Evolutionary conservation across 2,113 vertebrate genomes (phyloP).

Genomic region (Monopterus albus): DNA sequence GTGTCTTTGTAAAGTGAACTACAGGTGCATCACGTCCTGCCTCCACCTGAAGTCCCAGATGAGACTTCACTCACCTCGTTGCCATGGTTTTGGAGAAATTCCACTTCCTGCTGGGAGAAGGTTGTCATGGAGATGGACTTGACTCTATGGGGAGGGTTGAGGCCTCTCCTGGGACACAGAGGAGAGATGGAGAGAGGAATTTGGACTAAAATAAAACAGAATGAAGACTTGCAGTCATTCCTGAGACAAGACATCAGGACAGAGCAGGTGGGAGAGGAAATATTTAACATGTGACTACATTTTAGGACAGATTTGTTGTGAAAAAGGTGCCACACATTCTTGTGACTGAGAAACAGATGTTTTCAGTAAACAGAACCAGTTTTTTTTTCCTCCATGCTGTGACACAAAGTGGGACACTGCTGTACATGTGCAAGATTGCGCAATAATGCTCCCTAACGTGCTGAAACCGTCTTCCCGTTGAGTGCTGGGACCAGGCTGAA

Average conservation of each 20-base stretch:
- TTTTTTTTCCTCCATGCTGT: conserved; percentile 51
- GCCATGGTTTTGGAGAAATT: conserved; percentile 91
- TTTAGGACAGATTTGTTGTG: conserved; percentile 26
- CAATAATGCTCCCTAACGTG: conserved; percentile 47
- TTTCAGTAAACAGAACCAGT: conserved; percentile 10
- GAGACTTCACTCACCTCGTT: conserved; percentile 86
- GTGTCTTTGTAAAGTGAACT: not conserved
- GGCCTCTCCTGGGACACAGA: conserved; percentile 86
- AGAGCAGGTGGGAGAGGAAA: conserved; percentile 30
- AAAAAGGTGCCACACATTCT: conserved; percentile 15
- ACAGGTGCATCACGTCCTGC: not conserved
- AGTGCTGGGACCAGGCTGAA: conserved; percentile 45
- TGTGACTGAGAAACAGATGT: conserved; percentile 20
- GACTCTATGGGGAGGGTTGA: conserved; percentile 92
- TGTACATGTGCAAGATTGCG: conserved; percentile 58
- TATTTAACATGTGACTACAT: conserved; percentile 26
- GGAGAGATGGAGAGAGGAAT: conserved; percentile 41
- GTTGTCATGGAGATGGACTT: conserved; percentile 97
- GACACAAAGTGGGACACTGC: conserved; percentile 57
- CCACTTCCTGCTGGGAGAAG: conserved; percentile 91
- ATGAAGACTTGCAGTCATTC: not conserved
- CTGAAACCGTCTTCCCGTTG: conserved; percentile 43
- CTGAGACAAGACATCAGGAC: conserved; percentile 1
- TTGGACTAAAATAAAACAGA: not conserved
- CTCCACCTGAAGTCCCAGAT: not conserved